Base-by-base conservation (phyloP, 2,113 vertebrate species). In the Clarias batrachus region DNA sequence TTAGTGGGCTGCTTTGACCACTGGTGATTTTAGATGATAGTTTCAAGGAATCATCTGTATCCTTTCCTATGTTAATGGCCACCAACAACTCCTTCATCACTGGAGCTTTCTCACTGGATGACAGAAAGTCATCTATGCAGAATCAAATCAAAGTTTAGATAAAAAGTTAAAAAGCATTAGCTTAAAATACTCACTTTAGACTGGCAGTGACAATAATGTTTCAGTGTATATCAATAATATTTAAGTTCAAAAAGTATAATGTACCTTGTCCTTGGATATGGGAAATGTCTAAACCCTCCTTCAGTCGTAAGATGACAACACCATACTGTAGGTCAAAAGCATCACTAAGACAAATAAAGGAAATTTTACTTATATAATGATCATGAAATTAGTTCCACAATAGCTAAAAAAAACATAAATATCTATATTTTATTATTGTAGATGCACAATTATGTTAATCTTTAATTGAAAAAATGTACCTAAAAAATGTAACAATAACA, bases 241-340 rank as follows among this genome's bases (percentile, higher is more conserved):
- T 68, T 70, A 19, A 83, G n/a, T 33, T 56, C 3, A 66, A 4
- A 48, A 25, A 1, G 52, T 60, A 74, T 33, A 25, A 52, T 12
- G 25, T 93, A 97, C 97, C 97, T 96, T 97, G 96, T 80, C 96
- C 96, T 91, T 96, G 97, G 91, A 98, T 97, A 91, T 99, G 98
- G 89, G 98, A 99, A 92, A 99, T 95, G 70, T 99, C 97, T 84
- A 99, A 93, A 79, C 98, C 97, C 62, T 98, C 98, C 91, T 95
- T 95, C 54, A 99, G 93, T n/a, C 98, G 95, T 77, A 99, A 96
- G 81, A 99, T 95, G 57, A 97, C 97, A 4, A 97, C 96, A 81
- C 98, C 98, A 79, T 96, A 98, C 80, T 98, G 96, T 88, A 97
- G 93, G 86, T 99, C 98, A 89, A 99, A 99, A 68, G 98, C 98